Evolutionary conservation across 2,113 vertebrate genomes (phyloP), one percentile per base, ranked within the genome.

Genomic region (Rhabdomys dilectus): DNA sequence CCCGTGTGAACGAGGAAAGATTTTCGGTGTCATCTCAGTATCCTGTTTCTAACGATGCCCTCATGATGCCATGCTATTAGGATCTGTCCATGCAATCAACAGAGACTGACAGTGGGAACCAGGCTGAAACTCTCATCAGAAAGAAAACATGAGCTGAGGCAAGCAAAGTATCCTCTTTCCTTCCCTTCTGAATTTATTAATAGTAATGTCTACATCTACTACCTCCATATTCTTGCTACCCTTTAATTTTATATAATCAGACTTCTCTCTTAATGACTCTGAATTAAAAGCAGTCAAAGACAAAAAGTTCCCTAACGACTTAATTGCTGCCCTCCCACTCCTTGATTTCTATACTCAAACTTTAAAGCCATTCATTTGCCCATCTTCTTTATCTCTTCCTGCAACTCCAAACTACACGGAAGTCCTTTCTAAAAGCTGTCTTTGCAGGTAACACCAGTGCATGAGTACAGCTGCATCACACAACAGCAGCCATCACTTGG

Each of bases 221-320:
- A 17, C 62, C 72, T 86, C 66, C 62, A 89, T 15, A 78, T n/a
- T 94, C 77, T 53, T 66, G 45, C 66, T n/a, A 48, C 45, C 84
- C 77, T 87, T 88, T 91, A 92, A 94, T 95, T 96, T 96, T 82
- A 88, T 48, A 80, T 81, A 95, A 81, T 93, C 91, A 97, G 89
- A 92, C 77, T 87, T 85, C 70, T 94, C 72, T 91, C 72, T 60
- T 77, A 82, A 88, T 22, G 3, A 76, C 53, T 90, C 45, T 87
- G 42, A 97, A 95, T 84, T 73, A 92, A 95, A 97, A 97, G 53
- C 92, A 96, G 42, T 85, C 81, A 89, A 78, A 78, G 36, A 91
- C 58, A 94, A 91, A 88, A 91, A 91, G 64, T 60, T 60, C 64
- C 80, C 24, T 89, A 93, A 56, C 42, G 29, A n/a, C 34, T 51